phyloP scores from a whole-genome alignment of 2,888 invertebrate genomes.

The Lysandra bellargus region DNA sequence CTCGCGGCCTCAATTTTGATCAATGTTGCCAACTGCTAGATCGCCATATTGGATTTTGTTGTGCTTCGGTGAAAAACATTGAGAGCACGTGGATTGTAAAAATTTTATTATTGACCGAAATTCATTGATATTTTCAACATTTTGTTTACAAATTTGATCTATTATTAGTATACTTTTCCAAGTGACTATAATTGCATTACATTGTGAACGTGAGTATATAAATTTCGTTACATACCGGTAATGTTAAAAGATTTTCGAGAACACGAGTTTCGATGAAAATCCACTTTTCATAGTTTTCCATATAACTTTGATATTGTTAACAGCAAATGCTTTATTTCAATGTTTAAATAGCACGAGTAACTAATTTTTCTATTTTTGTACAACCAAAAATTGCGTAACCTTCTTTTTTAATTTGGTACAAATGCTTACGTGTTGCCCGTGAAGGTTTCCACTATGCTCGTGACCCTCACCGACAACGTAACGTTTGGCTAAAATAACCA shows the following conservation, averaged over 20 bases:
- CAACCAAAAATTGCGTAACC: conserved; percentile 75
- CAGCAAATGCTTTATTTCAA: neutral
- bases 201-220: conserved; percentile 25
- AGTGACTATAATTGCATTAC: conserved; percentile 26
- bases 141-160: conserved; percentile 49
- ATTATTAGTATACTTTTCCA: conserved; percentile 11
- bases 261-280: conserved; percentile 21
- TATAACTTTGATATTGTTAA: neutral
- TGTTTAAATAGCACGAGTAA: neutral
- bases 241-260: neutral
- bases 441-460: conserved; percentile 73
- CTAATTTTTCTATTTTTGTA: conserved; percentile 47
- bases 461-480: conserved; percentile 65
- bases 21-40: conserved; percentile 55
- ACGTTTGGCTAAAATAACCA: conserved; percentile 50
- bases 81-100: conserved; percentile 85
- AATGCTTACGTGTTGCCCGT: conserved; percentile 78
- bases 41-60: conserved; percentile 85
- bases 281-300: neutral
- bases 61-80: conserved; percentile 83
- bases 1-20: conserved; percentile 24
- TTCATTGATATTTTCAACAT: conserved; percentile 64
- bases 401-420: conserved; percentile 69
- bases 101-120: conserved; percentile 63
- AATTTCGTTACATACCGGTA: conserved; percentile 20